Evolutionary conservation across 2,888 invertebrate species (phyloP), one percentile per base, ranked within the genome.

Genomic region (Synanthedon andrenaeformis): DNA sequence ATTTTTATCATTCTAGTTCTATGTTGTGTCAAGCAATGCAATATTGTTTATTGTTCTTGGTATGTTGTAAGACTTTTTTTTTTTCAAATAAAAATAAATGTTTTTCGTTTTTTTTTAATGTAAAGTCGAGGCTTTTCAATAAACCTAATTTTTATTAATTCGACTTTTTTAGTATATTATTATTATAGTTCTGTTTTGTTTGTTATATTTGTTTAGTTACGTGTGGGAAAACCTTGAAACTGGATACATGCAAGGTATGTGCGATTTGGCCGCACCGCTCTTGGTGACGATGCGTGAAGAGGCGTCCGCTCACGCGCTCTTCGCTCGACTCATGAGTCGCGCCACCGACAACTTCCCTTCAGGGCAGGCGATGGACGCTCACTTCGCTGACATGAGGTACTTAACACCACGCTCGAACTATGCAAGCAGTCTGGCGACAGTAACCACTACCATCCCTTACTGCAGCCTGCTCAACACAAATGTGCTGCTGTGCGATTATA

Each of bases 161-260:
- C 6, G 6, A 8, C 8, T 1, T 2, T 28, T 8, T 2, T 0
- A 8, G 3, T 28, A 28, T 28, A 8, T n/a, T n/a, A n/a, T n/a
- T n/a, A n/a, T n/a, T n/a, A n/a, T n/a, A n/a, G n/a, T n/a, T n/a
- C n/a, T n/a, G 28, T 28, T 28, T 8, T 28, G 28, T 28, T 28
- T 35, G 10, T 35, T n/a, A n/a, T n/a, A n/a, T n/a, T 35, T 35
- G 10, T 35, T 8, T 17, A 96, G 96, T n/a, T 98, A 96, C 79
- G 97, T 98, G 3, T 98, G 97, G 96, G 95, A 97, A 72, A 95
- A 98, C 74, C 82, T 98, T 62, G 96, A 97, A 52, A 91, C 93
- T 42, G 98, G 98, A 11, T 98, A 98, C 84, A 96, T 98, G 90
- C 98, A 98, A 79, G 98, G 98, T 65, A 98, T 98, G 98, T 98